phyloP scores from a whole-genome alignment of 2,888 invertebrate species.

The Siphonodentalium dalli region DNA sequence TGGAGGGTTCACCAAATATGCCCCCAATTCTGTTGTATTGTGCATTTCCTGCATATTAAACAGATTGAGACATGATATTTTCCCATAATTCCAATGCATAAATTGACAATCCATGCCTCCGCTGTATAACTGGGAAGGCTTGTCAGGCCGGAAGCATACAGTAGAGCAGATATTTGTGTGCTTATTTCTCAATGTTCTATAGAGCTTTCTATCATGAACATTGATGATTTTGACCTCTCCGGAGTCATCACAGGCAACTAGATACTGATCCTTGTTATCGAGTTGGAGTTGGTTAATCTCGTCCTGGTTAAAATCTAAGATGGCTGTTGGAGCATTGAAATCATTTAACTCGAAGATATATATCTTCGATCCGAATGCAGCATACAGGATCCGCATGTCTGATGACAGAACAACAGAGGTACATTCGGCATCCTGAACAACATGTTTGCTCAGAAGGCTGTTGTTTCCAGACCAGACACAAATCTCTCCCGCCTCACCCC shows the following conservation, averaged over 20 bases:
- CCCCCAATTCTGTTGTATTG: conserved; percentile 39
- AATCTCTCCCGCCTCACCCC: conserved; percentile 50
- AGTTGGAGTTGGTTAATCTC: conserved; percentile 59
- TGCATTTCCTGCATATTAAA: conserved; percentile 59
- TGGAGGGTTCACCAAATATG: conserved; percentile 59
- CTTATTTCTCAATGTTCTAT: conserved; percentile 54
- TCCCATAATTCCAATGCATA: conserved; percentile 61
- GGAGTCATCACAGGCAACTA: conserved; percentile 61
- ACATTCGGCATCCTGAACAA: conserved; percentile 41
- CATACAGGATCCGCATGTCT: conserved; percentile 48
- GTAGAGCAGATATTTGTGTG: conserved; percentile 62
- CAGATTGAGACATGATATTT: conserved; percentile 48
- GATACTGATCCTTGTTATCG: conserved; percentile 52
- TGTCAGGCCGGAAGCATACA: conserved; percentile 48
- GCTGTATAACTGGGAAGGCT: conserved; percentile 54
- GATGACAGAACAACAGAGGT: conserved; percentile 50
- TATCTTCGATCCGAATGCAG: conserved; percentile 45
- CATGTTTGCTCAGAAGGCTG: conserved; percentile 34
- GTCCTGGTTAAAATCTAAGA: conserved; percentile 51
- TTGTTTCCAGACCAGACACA: conserved; percentile 46
- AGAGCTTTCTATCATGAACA: conserved; percentile 48
- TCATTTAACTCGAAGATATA: conserved; percentile 42
- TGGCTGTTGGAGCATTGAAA: conserved; percentile 36
- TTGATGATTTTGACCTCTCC: conserved; percentile 58
- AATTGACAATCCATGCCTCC: conserved; percentile 60